phyloP scores from a whole-genome alignment of 1,140 invertebrate species.

The Antheraea mylitta region DNA sequence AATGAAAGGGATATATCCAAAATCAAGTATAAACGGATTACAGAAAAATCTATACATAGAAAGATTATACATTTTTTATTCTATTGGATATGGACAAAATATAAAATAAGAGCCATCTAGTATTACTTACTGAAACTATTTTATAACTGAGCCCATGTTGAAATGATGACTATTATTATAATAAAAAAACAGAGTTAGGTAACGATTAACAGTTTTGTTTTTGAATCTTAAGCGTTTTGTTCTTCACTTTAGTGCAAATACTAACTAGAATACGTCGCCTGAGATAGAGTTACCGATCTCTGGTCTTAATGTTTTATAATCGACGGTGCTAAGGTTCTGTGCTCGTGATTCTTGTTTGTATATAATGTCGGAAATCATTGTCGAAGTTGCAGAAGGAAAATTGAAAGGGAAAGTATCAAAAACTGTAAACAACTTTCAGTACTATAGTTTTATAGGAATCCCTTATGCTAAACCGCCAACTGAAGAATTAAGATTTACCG shows the following conservation, averaged over 20 bases:
- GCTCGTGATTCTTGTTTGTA: neutral
- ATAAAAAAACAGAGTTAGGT: neutral
- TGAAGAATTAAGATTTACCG: slow-evolving; percentile 82
- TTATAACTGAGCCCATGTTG: no score
- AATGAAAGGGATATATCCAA: no score
- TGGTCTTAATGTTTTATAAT: neutral
- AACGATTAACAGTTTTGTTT: neutral
- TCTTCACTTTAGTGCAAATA: neutral
- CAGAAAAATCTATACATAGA: no score
- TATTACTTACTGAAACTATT: neutral
- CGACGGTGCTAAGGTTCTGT: neutral
- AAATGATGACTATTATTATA: neutral
- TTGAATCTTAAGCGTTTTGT: neutral
- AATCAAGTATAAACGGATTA: no score
- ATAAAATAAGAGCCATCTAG: neutral
- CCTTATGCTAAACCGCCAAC: slow-evolving; percentile 85
- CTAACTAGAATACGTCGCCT: neutral
- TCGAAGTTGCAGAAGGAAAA: slow-evolving; percentile 59
- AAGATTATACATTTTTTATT: no score
- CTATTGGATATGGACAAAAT: no score
- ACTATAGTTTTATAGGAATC: slow-evolving; percentile 81
- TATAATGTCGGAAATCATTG: slow-evolving; percentile 50
- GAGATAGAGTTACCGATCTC: neutral
- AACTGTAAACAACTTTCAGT: slow-evolving; percentile 55
- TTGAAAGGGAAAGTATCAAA: slow-evolving; percentile 55